A percentile compares a stretch with the other conserved stretches of the same genome.
phyloP scores from a whole-genome alignment of 2,113 vertebrate species.

The Sialia sialis region DNA sequence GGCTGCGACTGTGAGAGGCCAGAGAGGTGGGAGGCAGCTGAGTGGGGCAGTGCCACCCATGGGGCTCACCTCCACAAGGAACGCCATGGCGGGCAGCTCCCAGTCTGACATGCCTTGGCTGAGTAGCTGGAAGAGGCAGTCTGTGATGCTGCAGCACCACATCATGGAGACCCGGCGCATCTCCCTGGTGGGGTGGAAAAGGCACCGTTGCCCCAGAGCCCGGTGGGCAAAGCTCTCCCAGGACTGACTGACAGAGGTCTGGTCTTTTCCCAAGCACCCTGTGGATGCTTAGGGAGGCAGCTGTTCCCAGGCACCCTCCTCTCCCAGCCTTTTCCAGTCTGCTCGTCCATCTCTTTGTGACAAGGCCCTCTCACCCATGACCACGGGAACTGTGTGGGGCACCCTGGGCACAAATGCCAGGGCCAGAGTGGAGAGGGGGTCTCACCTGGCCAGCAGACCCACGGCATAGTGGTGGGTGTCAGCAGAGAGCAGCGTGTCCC shows the following conservation, averaged over 20 bases:
- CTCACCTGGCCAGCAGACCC: background rate
- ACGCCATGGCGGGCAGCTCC: too few species aligned
- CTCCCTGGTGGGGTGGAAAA: background rate
- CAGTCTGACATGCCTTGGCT: too few species aligned
- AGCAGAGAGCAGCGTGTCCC: background rate
- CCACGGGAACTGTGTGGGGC: background rate
- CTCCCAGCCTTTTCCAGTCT: background rate
- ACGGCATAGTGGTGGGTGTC: background rate
- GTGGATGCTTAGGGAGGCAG: rapidly evolving
- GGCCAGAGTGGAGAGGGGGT: too few species aligned
- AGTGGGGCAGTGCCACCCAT: rapidly evolving
- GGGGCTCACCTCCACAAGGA: background rate
- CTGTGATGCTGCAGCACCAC: too few species aligned
- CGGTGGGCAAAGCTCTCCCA: background rate
- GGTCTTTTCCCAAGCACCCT: too few species aligned
- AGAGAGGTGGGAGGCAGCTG: background rate
- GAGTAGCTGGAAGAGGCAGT: too few species aligned
- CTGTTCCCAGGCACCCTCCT: background rate
- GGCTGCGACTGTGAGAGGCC: background rate
- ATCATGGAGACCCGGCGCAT: background rate
- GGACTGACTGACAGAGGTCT: too few species aligned
- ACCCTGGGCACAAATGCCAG: rapidly evolving
- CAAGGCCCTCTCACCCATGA: rapidly evolving
- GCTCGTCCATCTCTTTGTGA: background rate
- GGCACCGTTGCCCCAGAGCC: rapidly evolving